phyloP scores from a whole-genome alignment of 2,888 invertebrate genomes.

The Eupithecia pulchellata region DNA sequence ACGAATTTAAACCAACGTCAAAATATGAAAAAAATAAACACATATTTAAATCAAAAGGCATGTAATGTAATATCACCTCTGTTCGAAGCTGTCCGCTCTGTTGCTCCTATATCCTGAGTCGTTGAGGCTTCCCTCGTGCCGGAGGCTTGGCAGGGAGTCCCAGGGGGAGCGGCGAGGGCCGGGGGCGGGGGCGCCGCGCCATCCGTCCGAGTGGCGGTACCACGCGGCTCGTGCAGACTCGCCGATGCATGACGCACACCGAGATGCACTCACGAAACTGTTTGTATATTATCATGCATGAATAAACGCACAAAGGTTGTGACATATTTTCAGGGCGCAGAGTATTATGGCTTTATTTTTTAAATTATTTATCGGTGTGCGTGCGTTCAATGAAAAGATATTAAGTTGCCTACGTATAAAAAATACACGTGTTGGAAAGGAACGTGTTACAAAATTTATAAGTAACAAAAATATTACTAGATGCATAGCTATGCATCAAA shows the following conservation, averaged over 20 bases:
- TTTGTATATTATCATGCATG: constrained; percentile 30
- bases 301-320: constrained; percentile 7
- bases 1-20: background rate
- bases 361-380: background rate
- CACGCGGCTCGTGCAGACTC: constrained; percentile 95
- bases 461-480: no score
- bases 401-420: background rate
- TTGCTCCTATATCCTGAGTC: constrained; percentile 95
- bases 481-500: no score
- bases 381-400: background rate
- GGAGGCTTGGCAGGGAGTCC: constrained; percentile 94
- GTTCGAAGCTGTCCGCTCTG: constrained; percentile 94
- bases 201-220: constrained; percentile 96
- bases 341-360: background rate
- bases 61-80: constrained; percentile 85
- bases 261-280: constrained; percentile 86
- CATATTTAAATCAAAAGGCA: background rate
- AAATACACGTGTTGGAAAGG: background rate
- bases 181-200: constrained; percentile 87
- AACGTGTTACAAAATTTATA: background rate
- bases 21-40: background rate
- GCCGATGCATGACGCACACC: constrained; percentile 95
- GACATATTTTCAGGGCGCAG: background rate
- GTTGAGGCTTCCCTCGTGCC: constrained; percentile 94
- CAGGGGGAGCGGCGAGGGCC: constrained; percentile 92